These are phyloP conservation scores for Drosophila ambigua DNA, from an alignment of 1,140 invertebrate genomes.

Conservation along the genomic window DNA sequence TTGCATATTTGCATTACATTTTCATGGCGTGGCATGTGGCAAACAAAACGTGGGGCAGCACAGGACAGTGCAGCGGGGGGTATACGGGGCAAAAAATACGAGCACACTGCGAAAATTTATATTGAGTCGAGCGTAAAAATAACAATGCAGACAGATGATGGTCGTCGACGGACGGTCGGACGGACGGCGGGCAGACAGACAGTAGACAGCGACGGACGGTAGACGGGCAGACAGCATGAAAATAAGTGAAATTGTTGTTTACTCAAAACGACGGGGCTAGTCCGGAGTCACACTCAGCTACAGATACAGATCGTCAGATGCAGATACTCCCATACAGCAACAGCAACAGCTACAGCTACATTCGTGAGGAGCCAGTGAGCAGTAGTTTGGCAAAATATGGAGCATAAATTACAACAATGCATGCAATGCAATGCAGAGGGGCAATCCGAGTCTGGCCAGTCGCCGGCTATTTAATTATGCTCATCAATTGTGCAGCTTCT, in stretches of 20 bases:
- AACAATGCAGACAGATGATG: constrained; percentile 73
- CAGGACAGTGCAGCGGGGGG: constrained; percentile 1
- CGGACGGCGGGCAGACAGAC: constrained; percentile 31
- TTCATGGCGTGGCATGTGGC: constrained; percentile 73
- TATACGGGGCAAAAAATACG: too few species aligned
- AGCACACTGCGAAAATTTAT: constrained; percentile 62
- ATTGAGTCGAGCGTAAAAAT: constrained; percentile 82
- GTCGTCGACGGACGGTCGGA: constrained; percentile 18
- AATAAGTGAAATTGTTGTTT: constrained; percentile 82
- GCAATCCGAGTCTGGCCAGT: constrained; percentile 31
- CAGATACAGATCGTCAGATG: neutral
- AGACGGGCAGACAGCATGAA: constrained; percentile 74
- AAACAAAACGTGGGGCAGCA: constrained; percentile 34
- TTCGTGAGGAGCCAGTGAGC: too few species aligned
- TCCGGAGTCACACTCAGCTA: constrained; percentile 3
- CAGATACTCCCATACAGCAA: too few species aligned
- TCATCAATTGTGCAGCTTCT: constrained; percentile 70
- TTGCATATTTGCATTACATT: constrained; percentile 80
- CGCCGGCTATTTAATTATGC: constrained; percentile 76
- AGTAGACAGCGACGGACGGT: neutral
- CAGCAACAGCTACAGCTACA: too few species aligned
- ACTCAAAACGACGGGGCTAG: constrained; percentile 60
- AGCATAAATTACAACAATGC: constrained; percentile 79
- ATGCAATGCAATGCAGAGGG: constrained; percentile 49
- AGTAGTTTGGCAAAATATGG: constrained; percentile 51